phyloP scores from a whole-genome alignment of 2,113 vertebrate species.

The Rhea pennata region DNA sequence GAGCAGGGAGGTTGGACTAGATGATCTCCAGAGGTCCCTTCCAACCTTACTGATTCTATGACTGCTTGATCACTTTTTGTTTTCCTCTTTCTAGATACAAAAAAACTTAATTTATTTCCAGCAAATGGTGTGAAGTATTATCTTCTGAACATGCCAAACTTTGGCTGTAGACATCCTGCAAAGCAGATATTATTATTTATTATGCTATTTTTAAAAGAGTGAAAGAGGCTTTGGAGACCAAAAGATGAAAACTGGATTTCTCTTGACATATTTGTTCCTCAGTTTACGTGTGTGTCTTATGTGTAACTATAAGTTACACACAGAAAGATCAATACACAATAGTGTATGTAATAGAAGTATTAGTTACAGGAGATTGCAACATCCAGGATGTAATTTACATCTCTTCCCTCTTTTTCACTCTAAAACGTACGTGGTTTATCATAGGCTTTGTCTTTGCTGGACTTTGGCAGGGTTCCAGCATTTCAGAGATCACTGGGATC shows the following conservation, averaged over 20 bases:
- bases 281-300: neutral
- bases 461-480: neutral
- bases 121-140: constrained; percentile 46
- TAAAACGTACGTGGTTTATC: neutral
- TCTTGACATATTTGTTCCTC: constrained; percentile 1
- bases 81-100: neutral
- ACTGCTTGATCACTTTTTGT: neutral
- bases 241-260: constrained; percentile 17
- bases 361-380: neutral
- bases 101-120: constrained; percentile 31
- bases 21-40: too few species aligned
- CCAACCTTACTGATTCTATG: too few species aligned
- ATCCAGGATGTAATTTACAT: neutral
- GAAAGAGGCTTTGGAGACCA: constrained; percentile 14
- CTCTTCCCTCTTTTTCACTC: neutral
- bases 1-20: too few species aligned
- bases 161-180: constrained; percentile 12
- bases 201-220: constrained; percentile 1
- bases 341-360: neutral
- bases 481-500: neutral
- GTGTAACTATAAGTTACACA: neutral
- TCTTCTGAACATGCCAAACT: constrained; percentile 33
- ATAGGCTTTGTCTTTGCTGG: neutral
- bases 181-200: neutral
- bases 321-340: neutral